Percentiles rank a stretch among this genome's conserved stretches.
Conservation (phyloP, 2,888 invertebrate species). For the Cheilosia pagana region DNA sequence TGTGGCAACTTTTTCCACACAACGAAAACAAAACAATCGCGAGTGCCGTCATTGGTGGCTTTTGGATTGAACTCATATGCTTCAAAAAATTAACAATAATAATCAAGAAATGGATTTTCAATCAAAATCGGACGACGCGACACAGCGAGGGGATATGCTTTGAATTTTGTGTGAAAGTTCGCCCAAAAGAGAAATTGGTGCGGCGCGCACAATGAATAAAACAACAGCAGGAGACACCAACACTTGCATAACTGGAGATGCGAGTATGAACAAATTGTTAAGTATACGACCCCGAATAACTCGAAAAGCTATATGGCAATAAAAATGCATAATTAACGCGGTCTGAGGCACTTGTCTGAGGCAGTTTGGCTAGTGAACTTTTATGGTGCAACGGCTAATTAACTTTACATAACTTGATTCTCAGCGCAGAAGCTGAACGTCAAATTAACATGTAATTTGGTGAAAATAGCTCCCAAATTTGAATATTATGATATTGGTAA, state of each 20-base stretch:
- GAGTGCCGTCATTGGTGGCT: slow-evolving; percentile 12
- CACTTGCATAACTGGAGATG: slow-evolving; percentile 40
- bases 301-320: not conserved
- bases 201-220: slow-evolving; percentile 13
- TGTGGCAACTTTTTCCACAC: slow-evolving; percentile 11
- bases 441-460: too few relatives aligned
- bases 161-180: slow-evolving; percentile 57
- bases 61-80: slow-evolving; percentile 21
- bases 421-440: not conserved
- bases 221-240: not conserved
- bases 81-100: not conserved
- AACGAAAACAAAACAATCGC: not conserved
- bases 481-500: too few relatives aligned
- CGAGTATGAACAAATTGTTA: slow-evolving; percentile 27
- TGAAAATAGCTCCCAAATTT: too few relatives aligned
- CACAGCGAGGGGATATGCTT: slow-evolving; percentile 1
- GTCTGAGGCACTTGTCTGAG: not conserved
- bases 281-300: slow-evolving; percentile 6
- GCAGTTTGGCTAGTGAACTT: slow-evolving; percentile 12
- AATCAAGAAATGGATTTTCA: slow-evolving; percentile 32
- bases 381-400: slow-evolving; percentile 41
- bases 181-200: slow-evolving; percentile 55
- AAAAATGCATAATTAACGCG: slow-evolving; percentile 43
- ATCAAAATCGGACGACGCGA: slow-evolving; percentile 20
- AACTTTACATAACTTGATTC: slow-evolving; percentile 35